Evolutionary conservation across 30 jellyfish, hydroid and myxozoan genomes (phyloP), one percentile per base, ranked within the genome.

Genomic region (Pseudorhiza aurosa): DNA sequence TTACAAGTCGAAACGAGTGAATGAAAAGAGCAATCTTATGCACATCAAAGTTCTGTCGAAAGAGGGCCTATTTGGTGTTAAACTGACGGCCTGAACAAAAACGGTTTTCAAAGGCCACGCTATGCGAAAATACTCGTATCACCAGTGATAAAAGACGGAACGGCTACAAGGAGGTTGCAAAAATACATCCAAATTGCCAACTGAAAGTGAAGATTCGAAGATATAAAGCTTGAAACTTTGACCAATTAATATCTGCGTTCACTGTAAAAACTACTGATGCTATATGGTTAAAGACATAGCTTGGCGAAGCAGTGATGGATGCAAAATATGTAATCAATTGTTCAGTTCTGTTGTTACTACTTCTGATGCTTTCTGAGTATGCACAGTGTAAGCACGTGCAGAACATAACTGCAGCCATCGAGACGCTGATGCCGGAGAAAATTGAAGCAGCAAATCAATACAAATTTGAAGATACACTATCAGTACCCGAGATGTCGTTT

Each of bases 381-480:
- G 35, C 58, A 33, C 57, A 64, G n/a, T 4, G 77, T 50, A 51
- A 42, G 56, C 57, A 50, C 46, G 58, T 70, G 1, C 24, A 46
- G 24, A 70, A 70, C 60, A 70, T 70, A 4, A 70, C 83, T 9
- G 83, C 83, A 5, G 83, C 83, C 2, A 70, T 70, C 40, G 83
- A 70, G 51, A 70, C 83, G 2, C 37, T 70, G 56, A 44, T 18
- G 14, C 83, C 83, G 2, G 83, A 70, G 11, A 39, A 18, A 33
- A 53, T 3, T 18, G 83, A 70, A 32, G 26, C 45, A 4, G 50
- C 47, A 21, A 58, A 47, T 12, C 67, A 53, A 37, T 70, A 19
- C 10, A 22, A 18, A 1, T 70, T 70, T 37, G 83, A 70, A 31
- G 83, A 70, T 9, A 18, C 40, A 1, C n/a, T 42, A 22, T 14